phyloP scores from a whole-genome alignment of 2,113 vertebrate genomes.

The Lathamus discolor region DNA sequence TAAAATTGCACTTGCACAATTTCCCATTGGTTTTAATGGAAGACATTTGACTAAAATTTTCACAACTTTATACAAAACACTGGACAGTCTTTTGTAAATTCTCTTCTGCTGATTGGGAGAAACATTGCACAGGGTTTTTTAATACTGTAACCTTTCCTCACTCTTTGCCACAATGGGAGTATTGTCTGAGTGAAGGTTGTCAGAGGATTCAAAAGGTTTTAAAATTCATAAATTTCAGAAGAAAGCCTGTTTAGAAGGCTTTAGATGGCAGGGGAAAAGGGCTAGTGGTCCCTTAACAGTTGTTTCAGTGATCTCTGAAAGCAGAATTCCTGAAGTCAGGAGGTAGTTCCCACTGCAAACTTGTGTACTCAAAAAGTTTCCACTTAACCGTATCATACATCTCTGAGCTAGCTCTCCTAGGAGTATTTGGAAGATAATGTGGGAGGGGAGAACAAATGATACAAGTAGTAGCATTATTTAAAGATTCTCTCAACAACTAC shows the following conservation, averaged over 20 bases:
- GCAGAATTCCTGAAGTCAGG: neutral
- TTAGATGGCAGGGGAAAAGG: neutral
- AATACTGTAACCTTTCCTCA: neutral
- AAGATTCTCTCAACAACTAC: neutral
- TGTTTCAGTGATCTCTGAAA: neutral
- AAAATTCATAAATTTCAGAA: neutral
- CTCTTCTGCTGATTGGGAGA: neutral
- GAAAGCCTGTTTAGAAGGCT: neutral
- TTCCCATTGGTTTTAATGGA: slow-evolving; percentile 71
- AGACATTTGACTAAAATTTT: slow-evolving; percentile 37
- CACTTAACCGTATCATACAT: neutral
- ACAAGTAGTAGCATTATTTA: neutral
- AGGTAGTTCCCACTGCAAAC: neutral
- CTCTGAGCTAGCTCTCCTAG: neutral
- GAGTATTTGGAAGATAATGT: neutral
- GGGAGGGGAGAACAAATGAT: neutral
- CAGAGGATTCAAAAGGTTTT: neutral
- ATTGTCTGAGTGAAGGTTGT: neutral
- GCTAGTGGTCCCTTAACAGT: neutral
- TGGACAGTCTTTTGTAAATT: neutral
- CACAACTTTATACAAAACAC: neutral
- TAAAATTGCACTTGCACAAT: slow-evolving; percentile 30
- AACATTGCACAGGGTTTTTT: neutral
- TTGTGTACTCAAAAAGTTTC: neutral
- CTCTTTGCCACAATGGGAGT: neutral